Evolutionary conservation across 2,797 vertebrate species (phyloP).

Genomic region (Helarctos malayanus): DNA sequence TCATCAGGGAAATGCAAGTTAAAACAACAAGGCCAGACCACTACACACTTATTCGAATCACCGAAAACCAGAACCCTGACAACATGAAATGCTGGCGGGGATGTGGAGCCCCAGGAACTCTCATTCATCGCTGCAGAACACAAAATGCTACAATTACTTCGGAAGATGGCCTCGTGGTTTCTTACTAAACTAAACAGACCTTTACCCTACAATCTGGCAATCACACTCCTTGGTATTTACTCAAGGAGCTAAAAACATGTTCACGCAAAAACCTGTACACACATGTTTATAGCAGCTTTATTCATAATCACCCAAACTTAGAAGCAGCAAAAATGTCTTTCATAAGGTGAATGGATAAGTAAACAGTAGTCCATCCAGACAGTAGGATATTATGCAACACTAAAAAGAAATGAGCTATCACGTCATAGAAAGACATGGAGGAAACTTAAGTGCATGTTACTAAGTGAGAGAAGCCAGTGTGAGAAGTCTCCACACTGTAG

Average conservation of each 20-base stretch:
- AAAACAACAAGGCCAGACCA: background rate
- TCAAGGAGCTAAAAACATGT: background rate
- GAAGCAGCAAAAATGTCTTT: background rate
- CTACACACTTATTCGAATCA: accelerated
- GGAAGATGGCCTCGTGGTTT: background rate
- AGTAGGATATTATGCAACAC: background rate
- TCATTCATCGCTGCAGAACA: background rate
- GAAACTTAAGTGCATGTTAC: background rate
- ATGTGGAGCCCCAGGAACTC: background rate
- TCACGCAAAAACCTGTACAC: background rate
- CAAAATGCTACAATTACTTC: background rate
- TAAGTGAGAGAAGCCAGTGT: background rate
- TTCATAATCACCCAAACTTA: background rate
- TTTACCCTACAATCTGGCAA: background rate
- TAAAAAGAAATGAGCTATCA: background rate
- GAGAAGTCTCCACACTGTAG: background rate
- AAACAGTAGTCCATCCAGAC: background rate
- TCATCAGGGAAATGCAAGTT: background rate
- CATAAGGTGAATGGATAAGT: background rate
- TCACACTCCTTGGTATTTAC: background rate
- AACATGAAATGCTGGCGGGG: background rate
- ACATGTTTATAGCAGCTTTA: background rate
- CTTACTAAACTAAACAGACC: background rate
- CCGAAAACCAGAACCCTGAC: background rate
- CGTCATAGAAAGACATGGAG: background rate